Percentiles rank a stretch among this genome's conserved stretches.
Conservation (phyloP, 2,888 invertebrate genomes). For the Drosophila anomalata region DNA sequence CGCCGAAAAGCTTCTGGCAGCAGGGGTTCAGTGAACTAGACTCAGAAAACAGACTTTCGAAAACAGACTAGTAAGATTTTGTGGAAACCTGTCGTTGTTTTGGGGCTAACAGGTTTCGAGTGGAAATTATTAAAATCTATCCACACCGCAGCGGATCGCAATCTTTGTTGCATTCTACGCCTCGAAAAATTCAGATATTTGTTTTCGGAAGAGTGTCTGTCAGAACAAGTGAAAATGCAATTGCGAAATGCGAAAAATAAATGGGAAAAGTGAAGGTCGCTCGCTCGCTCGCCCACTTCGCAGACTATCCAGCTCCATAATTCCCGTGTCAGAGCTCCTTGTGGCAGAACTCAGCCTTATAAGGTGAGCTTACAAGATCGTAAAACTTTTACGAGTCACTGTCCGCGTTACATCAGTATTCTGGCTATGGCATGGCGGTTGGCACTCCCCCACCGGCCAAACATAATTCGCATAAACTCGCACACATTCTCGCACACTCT, state of each 20-base stretch:
- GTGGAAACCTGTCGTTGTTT: background rate
- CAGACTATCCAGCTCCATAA: background rate
- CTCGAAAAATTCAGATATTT: background rate
- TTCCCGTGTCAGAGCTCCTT: background rate
- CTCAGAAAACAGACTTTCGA: background rate
- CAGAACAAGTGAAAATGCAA: background rate
- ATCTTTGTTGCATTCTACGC: slow-evolving; percentile 15
- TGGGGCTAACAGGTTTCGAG: slow-evolving; percentile 9
- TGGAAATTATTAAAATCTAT: slow-evolving; percentile 3
- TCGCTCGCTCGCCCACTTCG: background rate
- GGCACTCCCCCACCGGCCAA: slow-evolving; percentile 5
- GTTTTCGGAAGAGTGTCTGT: slow-evolving; percentile 1
- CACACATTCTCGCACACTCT: background rate
- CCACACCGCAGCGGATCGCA: background rate
- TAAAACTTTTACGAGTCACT: slow-evolving; percentile 11
- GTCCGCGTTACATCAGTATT: background rate
- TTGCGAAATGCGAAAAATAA: background rate
- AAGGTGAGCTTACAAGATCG: slow-evolving; percentile 4
- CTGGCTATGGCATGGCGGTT: slow-evolving; percentile 2
- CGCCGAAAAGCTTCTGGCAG: slow-evolving; percentile 18
- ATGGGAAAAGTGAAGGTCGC: background rate
- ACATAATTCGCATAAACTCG: background rate
- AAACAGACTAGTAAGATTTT: background rate
- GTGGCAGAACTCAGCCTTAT: too few species aligned
- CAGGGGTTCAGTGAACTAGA: slow-evolving; percentile 34